Conservation (phyloP, 2,113 vertebrate species). For the Myxocyprinus asiaticus region DNA sequence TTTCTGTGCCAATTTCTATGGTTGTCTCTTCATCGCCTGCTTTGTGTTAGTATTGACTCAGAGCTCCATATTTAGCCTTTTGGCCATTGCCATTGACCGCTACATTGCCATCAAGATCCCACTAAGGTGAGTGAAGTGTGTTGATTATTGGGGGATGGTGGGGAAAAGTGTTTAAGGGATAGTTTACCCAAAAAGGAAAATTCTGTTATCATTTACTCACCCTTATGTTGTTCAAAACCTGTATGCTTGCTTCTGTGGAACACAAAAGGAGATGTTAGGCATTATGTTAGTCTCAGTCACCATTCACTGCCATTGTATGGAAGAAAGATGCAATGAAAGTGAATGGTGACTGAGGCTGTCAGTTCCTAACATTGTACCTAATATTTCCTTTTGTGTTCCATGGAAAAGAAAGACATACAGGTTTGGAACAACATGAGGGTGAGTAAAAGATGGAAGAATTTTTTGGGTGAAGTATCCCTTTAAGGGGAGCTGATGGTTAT, state of each 20-base stretch:
- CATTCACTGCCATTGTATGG: no score
- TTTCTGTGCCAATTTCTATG: slow-evolving; percentile 92
- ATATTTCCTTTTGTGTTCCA: no score
- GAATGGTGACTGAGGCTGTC: no score
- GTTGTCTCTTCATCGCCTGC: slow-evolving; percentile 95
- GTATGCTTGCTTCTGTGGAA: no score
- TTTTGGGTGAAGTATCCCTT: background rate
- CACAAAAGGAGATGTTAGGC: no score
- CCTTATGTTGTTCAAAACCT: no score
- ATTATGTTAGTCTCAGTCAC: no score
- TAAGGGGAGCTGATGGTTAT: background rate
- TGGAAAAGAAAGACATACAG: no score
- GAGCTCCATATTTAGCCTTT: slow-evolving; percentile 97
- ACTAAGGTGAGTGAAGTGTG: slow-evolving; percentile 83
- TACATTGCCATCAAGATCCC: slow-evolving; percentile 94
- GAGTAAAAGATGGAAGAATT: background rate
- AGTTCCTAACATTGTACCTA: no score
- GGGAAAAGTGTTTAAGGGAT: background rate
- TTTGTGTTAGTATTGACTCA: slow-evolving; percentile 94
- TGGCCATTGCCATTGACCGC: slow-evolving; percentile 93
- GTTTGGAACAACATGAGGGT: background rate
- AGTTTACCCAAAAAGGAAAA: no score
- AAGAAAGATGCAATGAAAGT: no score
- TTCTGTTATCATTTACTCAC: no score
- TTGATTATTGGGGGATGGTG: background rate